Evolutionary conservation across 2,888 invertebrate genomes (phyloP).

Genomic region (Oegoconia quadripuncta): DNA sequence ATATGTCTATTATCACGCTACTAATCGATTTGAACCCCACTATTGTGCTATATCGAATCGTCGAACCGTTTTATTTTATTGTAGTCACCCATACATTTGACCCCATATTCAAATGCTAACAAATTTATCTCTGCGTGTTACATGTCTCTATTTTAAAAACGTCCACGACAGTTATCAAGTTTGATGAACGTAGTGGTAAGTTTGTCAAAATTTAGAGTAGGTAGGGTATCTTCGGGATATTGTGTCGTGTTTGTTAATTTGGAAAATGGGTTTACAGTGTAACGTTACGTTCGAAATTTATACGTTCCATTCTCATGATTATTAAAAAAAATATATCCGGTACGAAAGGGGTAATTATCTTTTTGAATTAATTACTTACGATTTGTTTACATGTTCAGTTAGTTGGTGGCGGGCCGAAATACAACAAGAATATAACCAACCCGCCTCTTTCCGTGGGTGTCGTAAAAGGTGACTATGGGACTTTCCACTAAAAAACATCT

Average conservation of each 20-base stretch:
- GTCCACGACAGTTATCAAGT: neutral
- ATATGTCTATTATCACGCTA: constrained; percentile 59
- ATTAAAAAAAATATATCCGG: no score
- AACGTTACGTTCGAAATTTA: constrained; percentile 30
- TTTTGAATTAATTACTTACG: constrained; percentile 8
- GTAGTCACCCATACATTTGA: constrained; percentile 60
- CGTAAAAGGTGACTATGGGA: no score
- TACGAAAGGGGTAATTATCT: constrained; percentile 6
- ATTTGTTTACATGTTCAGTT: no score
- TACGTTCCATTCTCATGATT: constrained; percentile 43
- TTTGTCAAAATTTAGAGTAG: neutral
- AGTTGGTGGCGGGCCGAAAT: no score
- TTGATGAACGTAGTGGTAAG: neutral
- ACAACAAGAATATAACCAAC: no score
- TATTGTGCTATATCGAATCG: constrained; percentile 56
- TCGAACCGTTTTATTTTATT: constrained; percentile 74
- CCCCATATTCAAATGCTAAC: constrained; percentile 29
- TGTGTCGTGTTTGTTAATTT: constrained; percentile 61
- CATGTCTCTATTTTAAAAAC: neutral
- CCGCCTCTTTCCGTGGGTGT: no score
- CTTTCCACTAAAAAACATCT: no score
- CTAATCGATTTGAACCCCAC: constrained; percentile 74
- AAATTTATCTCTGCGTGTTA: neutral
- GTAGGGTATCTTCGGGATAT: constrained; percentile 36
- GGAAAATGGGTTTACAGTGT: constrained; percentile 43